Conservation (phyloP, 2,797 vertebrate genomes). For the Lagodon rhomboides region DNA sequence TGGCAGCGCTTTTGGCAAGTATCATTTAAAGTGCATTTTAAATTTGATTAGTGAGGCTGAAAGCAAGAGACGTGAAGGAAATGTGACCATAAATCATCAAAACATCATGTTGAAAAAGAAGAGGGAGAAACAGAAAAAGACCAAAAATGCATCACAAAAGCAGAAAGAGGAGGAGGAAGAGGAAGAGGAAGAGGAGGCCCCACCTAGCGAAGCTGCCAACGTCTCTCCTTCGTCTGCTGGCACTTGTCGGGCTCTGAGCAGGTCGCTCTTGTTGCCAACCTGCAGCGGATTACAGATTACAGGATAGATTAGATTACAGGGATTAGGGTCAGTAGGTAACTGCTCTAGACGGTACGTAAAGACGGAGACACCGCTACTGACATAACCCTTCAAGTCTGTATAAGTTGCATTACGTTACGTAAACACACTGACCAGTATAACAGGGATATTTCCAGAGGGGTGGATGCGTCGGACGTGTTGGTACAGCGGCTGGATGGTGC, state of each 20-base stretch:
- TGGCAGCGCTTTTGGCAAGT: background rate
- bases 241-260: slow-evolving; percentile 92
- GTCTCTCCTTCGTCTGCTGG: slow-evolving; percentile 90
- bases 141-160: no score
- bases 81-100: no score
- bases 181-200: background rate
- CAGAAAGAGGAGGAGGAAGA: background rate
- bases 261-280: slow-evolving; percentile 94
- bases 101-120: no score
- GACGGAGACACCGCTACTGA: background rate
- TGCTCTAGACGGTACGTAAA: background rate
- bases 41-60: no score
- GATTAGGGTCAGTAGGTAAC: slow-evolving; percentile 56
- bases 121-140: no score
- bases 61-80: no score
- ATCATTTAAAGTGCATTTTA: background rate
- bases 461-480: slow-evolving; percentile 94
- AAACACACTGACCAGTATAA: slow-evolving; percentile 85
- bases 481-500: slow-evolving; percentile 91
- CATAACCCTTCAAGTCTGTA: no score
- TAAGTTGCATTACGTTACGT: no score
- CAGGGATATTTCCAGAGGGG: slow-evolving; percentile 92
- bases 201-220: slow-evolving; percentile 88
- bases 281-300: slow-evolving; percentile 70
- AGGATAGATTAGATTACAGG: slow-evolving; percentile 40